A percentile compares a stretch with the other conserved stretches of the same genome.
These are phyloP conservation scores for Heliopora coerulea DNA, from an alignment of 92 coral and sea anemone species.

Conservation along the genomic window DNA sequence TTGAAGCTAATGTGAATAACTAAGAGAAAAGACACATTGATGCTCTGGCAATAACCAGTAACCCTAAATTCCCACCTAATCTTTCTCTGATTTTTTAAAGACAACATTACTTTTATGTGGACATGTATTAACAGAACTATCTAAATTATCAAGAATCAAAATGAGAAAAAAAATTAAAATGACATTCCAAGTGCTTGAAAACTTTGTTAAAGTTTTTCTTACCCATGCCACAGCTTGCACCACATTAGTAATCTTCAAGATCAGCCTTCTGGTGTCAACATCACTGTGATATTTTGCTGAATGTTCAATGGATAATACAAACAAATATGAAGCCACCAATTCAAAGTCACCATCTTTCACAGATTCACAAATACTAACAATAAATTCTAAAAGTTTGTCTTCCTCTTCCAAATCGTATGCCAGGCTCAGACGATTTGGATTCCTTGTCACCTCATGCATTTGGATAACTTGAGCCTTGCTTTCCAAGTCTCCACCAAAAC, in stretches of 20 bases:
- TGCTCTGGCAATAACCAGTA: too few species aligned
- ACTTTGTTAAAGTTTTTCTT: too few species aligned
- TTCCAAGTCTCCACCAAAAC: neutral
- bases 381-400: conserved; percentile 73
- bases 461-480: conserved; percentile 16
- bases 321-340: conserved; percentile 78
- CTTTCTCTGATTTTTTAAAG: too few species aligned
- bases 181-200: too few species aligned
- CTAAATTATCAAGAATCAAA: neutral
- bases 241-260: conserved; percentile 78
- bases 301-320: conserved; percentile 79
- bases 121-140: too few species aligned
- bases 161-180: neutral
- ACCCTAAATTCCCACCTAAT: too few species aligned
- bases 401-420: conserved; percentile 71
- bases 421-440: conserved; percentile 55
- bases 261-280: conserved; percentile 73
- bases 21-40: too few species aligned
- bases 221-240: conserved; percentile 93
- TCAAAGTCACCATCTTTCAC: conserved; percentile 66
- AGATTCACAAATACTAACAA: conserved; percentile 62
- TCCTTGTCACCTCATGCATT: conserved; percentile 27
- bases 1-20: too few species aligned
- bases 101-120: too few species aligned
- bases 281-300: conserved; percentile 80